Conservation (phyloP, 1,140 invertebrate species). For the Ladona fulva region DNA sequence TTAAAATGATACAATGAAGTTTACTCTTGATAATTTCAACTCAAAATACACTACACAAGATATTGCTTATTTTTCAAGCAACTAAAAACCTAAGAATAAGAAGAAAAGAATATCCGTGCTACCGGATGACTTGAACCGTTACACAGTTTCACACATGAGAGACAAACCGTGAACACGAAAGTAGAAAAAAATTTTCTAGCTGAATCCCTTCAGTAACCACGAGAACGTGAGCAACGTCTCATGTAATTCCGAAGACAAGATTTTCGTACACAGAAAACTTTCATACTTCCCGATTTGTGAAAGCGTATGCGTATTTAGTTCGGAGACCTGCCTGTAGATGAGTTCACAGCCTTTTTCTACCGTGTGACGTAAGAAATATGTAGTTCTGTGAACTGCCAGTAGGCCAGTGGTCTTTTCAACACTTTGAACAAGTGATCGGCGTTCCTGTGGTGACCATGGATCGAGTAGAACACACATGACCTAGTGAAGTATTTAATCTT, state of each 20-base stretch:
- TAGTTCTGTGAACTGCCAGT: background rate
- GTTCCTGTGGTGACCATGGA: background rate
- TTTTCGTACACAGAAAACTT: no score
- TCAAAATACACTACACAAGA: no score
- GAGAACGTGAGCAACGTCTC: no score
- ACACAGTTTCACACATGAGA: conserved; percentile 1
- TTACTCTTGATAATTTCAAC: no score
- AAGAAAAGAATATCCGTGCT: background rate
- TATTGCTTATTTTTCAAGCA: no score
- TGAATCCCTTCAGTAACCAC: no score
- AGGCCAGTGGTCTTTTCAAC: background rate
- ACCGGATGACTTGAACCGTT: background rate
- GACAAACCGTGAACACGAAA: background rate
- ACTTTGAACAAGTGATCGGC: background rate
- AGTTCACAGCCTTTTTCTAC: background rate
- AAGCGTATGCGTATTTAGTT: background rate
- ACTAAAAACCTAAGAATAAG: background rate
- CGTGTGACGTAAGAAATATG: background rate
- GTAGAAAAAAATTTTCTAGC: background rate
- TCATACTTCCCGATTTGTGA: no score
- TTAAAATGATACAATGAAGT: no score
- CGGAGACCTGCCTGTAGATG: background rate
- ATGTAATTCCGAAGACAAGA: no score
- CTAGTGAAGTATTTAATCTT: background rate
- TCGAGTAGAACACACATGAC: background rate